A percentile compares a stretch with the other conserved stretches of the same genome.
Evolutionary conservation across 2,797 vertebrate genomes (phyloP).

Genomic region (Paedocypris micromegethes): DNA sequence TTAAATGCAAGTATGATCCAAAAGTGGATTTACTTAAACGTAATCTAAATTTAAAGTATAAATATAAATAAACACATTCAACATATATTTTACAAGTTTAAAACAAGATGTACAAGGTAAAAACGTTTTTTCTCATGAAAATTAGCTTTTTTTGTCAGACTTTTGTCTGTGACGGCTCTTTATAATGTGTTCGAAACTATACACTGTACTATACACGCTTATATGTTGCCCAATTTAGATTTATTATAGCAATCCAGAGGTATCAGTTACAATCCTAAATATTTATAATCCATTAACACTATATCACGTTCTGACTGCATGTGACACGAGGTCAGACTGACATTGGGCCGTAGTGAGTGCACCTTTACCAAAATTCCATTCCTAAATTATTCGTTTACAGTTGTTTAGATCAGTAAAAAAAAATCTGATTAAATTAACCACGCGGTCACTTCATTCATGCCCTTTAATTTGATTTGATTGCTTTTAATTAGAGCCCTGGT

Average conservation of each 20-base stretch:
- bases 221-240: conserved; percentile 19
- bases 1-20: no score
- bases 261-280: conserved; percentile 25
- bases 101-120: no score
- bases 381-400: conserved; percentile 1
- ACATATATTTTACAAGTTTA: no score
- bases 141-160: no score
- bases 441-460: conserved; percentile 40
- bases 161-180: no score
- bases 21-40: no score
- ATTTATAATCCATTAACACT: conserved; percentile 23
- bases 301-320: conserved; percentile 18
- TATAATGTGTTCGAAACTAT: no score
- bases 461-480: conserved; percentile 46
- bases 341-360: conserved; percentile 32
- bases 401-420: conserved; percentile 31
- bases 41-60: no score
- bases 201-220: conserved; percentile 49
- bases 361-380: not conserved
- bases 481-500: conserved; percentile 47
- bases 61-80: no score
- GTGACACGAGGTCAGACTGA: conserved; percentile 18
- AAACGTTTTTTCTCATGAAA: no score
- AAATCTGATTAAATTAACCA: conserved; percentile 43
- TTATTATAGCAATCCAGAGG: not conserved